These are phyloP conservation scores for Agrilus planipennis DNA, from an alignment of 1,140 invertebrate genomes.

Conservation along the genomic window DNA sequence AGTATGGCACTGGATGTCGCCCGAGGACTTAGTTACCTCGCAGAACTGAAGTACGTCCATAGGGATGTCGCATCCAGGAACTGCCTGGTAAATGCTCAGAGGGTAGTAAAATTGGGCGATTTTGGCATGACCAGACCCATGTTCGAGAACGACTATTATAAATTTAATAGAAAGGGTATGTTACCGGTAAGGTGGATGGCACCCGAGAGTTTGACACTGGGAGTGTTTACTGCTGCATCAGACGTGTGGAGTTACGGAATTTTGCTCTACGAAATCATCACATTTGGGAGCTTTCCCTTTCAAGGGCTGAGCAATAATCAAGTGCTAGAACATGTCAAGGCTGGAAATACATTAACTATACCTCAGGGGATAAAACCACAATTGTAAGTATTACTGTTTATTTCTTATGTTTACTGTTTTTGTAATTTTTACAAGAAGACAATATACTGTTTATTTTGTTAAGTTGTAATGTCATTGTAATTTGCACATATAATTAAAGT, in stretches of 20 bases:
- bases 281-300: conserved; percentile 80
- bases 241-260: conserved; percentile 84
- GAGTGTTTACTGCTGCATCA: conserved; percentile 73
- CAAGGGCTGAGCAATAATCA: conserved; percentile 75
- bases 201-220: conserved; percentile 63
- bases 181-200: conserved; percentile 91
- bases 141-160: conserved; percentile 80
- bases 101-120: conserved; percentile 79
- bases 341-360: conserved; percentile 55
- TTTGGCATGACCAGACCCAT: conserved; percentile 87
- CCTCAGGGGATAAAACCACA: conserved; percentile 63
- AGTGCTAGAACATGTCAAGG: conserved; percentile 69
- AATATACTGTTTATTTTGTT: too few species aligned
- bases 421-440: too few species aligned
- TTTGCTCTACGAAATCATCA: conserved; percentile 72
- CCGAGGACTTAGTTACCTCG: conserved; percentile 69
- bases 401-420: neutral
- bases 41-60: conserved; percentile 71
- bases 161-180: conserved; percentile 50
- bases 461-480: too few species aligned
- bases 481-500: too few species aligned
- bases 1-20: conserved; percentile 79
- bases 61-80: conserved; percentile 80
- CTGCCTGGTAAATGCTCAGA: conserved; percentile 72
- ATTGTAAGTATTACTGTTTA: conserved; percentile 49